phyloP scores from a whole-genome alignment of 2,797 vertebrate species.

The Peromyscus melanophrys region DNA sequence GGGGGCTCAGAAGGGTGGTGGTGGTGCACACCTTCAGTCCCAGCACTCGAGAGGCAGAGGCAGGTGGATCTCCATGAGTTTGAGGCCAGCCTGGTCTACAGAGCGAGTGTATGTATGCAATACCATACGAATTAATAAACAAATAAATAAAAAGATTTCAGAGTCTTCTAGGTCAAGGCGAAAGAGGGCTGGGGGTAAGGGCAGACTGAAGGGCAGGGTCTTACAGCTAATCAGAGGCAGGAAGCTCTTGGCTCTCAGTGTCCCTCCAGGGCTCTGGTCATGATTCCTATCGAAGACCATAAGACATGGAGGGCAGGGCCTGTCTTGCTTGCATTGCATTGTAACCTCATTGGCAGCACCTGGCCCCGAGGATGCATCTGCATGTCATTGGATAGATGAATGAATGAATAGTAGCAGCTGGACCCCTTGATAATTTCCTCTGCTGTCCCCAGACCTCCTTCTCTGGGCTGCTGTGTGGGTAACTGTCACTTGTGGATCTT shows the following conservation, averaged over 20 bases:
- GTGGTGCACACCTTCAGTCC: not conserved
- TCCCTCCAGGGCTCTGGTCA: not conserved
- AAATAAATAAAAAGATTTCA: not conserved
- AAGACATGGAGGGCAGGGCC: not conserved
- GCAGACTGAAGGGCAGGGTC: not conserved
- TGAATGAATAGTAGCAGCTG: not conserved
- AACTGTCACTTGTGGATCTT: not conserved
- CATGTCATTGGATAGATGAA: not conserved
- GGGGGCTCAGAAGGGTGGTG: too few relatives aligned
- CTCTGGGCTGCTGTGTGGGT: not conserved
- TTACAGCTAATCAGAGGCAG: not conserved
- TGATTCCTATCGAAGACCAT: not conserved
- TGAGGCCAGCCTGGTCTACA: not conserved
- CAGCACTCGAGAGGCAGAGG: not conserved
- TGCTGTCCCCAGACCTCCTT: rapidly evolving
- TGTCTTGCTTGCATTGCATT: not conserved
- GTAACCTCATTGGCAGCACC: not conserved
- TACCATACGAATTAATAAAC: not conserved
- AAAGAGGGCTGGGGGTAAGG: not conserved
- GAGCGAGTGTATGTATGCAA: not conserved
- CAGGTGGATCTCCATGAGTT: not conserved
- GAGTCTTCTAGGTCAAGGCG: not conserved
- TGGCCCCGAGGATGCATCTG: not conserved
- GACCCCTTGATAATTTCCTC: not conserved
- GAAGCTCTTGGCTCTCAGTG: not conserved